phyloP scores from a whole-genome alignment of 2,888 invertebrate species.

The Microctonus aethiopoides region DNA sequence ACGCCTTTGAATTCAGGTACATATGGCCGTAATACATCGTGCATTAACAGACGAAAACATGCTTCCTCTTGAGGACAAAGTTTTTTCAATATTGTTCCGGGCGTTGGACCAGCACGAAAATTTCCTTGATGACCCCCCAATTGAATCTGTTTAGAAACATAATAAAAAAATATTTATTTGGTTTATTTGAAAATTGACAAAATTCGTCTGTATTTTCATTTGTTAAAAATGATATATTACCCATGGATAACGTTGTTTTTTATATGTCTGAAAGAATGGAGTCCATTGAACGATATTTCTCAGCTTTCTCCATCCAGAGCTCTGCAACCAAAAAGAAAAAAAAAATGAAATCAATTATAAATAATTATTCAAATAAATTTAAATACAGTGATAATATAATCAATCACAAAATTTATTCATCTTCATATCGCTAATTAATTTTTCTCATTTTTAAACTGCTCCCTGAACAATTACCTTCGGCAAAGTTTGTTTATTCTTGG shows the following conservation, averaged over 20 bases:
- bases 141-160: conserved; percentile 69
- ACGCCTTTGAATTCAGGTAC: conserved; percentile 93
- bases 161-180: background rate
- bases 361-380: background rate
- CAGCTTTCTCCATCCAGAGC: conserved; percentile 93
- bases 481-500: conserved; percentile 37
- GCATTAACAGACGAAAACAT: conserved; percentile 88
- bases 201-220: background rate
- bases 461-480: conserved; percentile 41
- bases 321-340: conserved; percentile 72
- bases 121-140: conserved; percentile 95
- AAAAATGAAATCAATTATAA: background rate
- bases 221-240: conserved; percentile 66
- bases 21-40: conserved; percentile 86
- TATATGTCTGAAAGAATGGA: conserved; percentile 96
- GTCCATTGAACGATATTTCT: conserved; percentile 96
- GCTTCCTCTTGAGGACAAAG: conserved; percentile 89
- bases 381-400: background rate
- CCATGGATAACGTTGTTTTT: conserved; percentile 96
- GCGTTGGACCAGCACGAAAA: conserved; percentile 92
- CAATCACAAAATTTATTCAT: background rate
- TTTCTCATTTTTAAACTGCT: background rate
- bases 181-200: background rate
- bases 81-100: conserved; percentile 94
- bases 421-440: background rate